These are phyloP conservation scores for Lutraria lutraria DNA, from an alignment of 2,888 invertebrate genomes.

Conservation along the genomic window DNA sequence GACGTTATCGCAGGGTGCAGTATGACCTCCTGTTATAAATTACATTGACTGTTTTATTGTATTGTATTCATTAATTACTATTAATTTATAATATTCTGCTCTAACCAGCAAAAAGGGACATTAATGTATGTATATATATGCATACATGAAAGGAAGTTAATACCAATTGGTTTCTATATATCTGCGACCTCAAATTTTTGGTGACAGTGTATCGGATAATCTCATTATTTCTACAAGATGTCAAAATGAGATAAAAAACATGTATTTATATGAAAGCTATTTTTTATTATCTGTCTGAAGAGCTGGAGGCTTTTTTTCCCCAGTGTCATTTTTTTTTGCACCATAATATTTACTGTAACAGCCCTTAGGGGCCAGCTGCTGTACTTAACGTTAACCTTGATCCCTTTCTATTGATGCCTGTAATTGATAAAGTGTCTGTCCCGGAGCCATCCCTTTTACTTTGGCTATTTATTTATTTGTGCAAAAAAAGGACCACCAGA, in stretches of 20 bases:
- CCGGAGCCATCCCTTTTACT: neutral
- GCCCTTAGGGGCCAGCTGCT: neutral
- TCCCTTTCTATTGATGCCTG: neutral
- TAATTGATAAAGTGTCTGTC: conserved; percentile 2
- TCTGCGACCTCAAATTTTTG: neutral
- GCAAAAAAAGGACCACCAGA: neutral
- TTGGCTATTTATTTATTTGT: neutral
- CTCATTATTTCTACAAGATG: neutral
- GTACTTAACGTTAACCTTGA: neutral
- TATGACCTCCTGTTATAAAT: neutral
- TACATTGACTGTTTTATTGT: neutral
- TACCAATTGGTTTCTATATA: neutral
- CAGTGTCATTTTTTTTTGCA: neutral
- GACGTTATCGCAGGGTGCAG: no score
- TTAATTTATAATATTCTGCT: neutral
- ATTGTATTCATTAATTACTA: neutral
- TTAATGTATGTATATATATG: no score
- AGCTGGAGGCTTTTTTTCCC: neutral
- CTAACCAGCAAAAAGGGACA: no score
- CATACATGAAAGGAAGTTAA: no score
- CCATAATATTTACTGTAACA: conserved; percentile 1
- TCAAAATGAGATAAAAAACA: neutral
- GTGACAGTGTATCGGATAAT: neutral
- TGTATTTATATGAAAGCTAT: neutral
- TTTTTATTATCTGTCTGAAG: neutral